Base-by-base conservation (phyloP, 2,113 vertebrate genomes). In the Pluvialis apricaria region DNA sequence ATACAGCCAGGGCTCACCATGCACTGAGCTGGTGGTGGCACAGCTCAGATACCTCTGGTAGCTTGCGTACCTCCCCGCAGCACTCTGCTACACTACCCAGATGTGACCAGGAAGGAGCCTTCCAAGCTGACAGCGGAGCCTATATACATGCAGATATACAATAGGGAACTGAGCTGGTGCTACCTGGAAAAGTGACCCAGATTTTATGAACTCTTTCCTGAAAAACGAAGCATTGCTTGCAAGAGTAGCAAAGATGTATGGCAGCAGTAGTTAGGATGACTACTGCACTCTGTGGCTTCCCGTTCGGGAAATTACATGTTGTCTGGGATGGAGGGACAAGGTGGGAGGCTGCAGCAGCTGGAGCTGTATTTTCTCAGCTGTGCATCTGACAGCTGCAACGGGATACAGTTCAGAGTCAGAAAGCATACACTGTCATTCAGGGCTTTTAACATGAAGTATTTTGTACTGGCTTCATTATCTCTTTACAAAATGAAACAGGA, bases 251-350 rank as follows among this genome's bases (percentile, higher is more conserved):
- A 60, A 87, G 72, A 79, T 34, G 21, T 29, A 65, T 65, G 69
- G 55, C 72, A 64, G 40, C 13, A 55, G 86, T 64, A 83, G n/a
- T 78, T 86, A 75, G 90, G 71, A 77, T 75, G 95, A 94, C 93
- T 88, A 4, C 77, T 54, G 92, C n/a, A 34, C 38, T 78, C 70
- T 45, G 78, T 80, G 86, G 58, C 94, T 93, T 92, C 80, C n/a
- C 88, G 55, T 93, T 86, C 83, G 86, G 96, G 76, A 96, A 96
- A 97, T 96, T 92, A 93, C 69, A 96, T 61, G 94, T 86, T 97
- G 96, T 94, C 96, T 84, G 88, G 68, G 92, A 81, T 57, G 80
- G 77, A 92, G 61, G 92, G 79, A 86, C 11, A 55, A 86, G 82
- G 94, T 84, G 83, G 96, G 95, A 96, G 94, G 95, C 69, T 15